These are phyloP conservation scores for Bombus soroeensis DNA, from an alignment of 1,140 invertebrate species.

Conservation along the genomic window DNA sequence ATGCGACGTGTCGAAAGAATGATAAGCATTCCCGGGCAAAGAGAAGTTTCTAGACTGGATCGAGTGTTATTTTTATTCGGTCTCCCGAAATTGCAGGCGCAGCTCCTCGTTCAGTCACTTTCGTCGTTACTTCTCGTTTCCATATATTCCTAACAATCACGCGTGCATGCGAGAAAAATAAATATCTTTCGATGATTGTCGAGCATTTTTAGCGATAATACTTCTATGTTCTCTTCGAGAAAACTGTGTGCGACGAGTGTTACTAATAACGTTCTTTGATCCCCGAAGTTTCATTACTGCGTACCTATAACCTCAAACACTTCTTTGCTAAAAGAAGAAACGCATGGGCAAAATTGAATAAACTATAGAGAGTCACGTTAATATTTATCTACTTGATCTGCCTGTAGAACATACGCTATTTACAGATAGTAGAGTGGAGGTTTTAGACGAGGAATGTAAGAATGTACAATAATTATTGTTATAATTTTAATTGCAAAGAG, in stretches of 20 bases:
- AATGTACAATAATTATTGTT: too few species aligned
- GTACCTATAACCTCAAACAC: not conserved
- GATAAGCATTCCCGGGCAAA: constrained; percentile 33
- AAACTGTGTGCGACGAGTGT: not conserved
- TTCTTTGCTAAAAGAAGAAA: too few species aligned
- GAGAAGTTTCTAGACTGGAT: constrained; percentile 9
- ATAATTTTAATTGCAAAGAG: too few species aligned
- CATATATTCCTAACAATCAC: constrained; percentile 28
- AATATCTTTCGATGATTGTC: constrained; percentile 65
- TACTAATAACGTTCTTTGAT: not conserved
- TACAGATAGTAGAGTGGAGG: not conserved
- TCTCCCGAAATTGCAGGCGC: constrained; percentile 51
- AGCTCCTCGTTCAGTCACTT: constrained; percentile 61
- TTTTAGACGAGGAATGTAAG: not conserved
- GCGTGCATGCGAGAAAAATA: constrained; percentile 62
- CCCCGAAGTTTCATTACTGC: not conserved
- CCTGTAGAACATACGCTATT: not conserved
- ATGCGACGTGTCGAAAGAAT: constrained; percentile 33
- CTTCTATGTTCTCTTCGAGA: constrained; percentile 37
- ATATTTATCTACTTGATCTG: not conserved
- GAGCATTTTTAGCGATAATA: constrained; percentile 65
- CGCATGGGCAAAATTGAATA: not conserved
- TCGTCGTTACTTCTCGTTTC: constrained; percentile 11
- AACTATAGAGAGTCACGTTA: not conserved
- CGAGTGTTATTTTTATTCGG: constrained; percentile 57